Evolutionary conservation across 2,797 vertebrate species (phyloP).

Genomic region (Crocidura indochinensis): DNA sequence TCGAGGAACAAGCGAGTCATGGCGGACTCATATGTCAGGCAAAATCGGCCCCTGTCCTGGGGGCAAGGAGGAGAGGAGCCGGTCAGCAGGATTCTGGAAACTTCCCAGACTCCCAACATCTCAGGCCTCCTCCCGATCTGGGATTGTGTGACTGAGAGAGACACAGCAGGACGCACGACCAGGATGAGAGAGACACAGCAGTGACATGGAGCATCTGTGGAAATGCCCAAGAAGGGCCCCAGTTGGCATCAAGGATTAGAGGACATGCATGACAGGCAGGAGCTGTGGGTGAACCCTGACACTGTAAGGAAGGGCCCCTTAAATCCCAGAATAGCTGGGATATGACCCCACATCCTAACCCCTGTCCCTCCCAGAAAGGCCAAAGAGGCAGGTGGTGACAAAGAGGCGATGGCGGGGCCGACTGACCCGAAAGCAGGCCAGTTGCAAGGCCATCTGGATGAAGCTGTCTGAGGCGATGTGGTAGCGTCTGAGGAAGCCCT

Average conservation of each 20-base stretch:
- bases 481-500: constrained; percentile 93
- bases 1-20: constrained; percentile 96
- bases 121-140: background rate
- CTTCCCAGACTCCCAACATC: too few species aligned
- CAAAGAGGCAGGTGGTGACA: background rate
- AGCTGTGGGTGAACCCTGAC: too few species aligned
- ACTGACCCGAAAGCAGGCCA: constrained; percentile 94
- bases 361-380: too few species aligned
- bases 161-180: too few species aligned
- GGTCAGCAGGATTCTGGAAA: constrained; percentile 1
- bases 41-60: constrained; percentile 93
- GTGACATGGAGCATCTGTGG: background rate
- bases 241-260: too few species aligned
- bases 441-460: constrained; percentile 94
- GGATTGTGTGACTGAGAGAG: too few species aligned
- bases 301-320: too few species aligned
- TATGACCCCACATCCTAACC: too few species aligned
- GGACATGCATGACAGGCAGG: too few species aligned
- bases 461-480: constrained; percentile 94
- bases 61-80: constrained; percentile 24
- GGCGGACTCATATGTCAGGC: constrained; percentile 95
- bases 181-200: background rate
- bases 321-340: too few species aligned
- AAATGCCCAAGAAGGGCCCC: background rate
- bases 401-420: background rate